Conservation (phyloP, 2,797 vertebrate genomes). For the Chrosomus eos region DNA sequence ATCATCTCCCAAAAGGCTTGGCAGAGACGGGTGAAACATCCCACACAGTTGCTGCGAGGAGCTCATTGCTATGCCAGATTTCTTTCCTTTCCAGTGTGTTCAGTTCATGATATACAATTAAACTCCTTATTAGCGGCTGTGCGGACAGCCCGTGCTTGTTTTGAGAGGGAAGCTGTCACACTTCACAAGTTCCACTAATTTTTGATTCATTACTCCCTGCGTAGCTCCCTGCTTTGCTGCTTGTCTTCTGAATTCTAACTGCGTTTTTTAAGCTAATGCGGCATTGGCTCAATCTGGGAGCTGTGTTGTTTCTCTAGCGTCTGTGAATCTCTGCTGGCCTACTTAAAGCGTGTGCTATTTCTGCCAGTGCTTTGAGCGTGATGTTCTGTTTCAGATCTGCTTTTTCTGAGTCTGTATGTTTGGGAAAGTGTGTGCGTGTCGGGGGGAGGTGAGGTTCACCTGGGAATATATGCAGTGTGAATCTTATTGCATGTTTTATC, state of each 20-base stretch:
- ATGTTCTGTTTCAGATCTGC: conserved; percentile 48
- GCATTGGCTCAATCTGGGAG: conserved; percentile 38
- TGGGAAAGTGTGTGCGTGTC: not conserved
- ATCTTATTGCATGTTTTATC: conserved; percentile 3
- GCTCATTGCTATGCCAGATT: conserved; percentile 36
- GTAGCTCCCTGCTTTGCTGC: not conserved
- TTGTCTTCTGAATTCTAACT: conserved; percentile 53
- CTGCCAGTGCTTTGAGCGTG: conserved; percentile 41
- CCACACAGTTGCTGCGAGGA: conserved; percentile 10
- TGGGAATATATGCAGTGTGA: conserved; percentile 5
- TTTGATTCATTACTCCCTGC: conserved; percentile 24
- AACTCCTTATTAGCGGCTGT: conserved; percentile 25
- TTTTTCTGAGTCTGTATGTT: conserved; percentile 19
- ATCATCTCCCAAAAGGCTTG: conserved; percentile 16
- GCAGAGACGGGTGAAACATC: conserved; percentile 5
- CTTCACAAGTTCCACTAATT: conserved; percentile 15
- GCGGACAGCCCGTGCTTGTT: conserved; percentile 24
- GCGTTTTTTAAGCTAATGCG: not conserved
- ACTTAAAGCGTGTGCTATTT: conserved; percentile 63
- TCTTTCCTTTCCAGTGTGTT: conserved; percentile 30
- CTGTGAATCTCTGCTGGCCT: conserved; percentile 68
- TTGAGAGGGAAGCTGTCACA: conserved; percentile 21
- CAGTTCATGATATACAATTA: conserved; percentile 3
- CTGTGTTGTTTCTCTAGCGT: conserved; percentile 48
- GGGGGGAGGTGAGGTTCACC: not conserved